phyloP scores from a whole-genome alignment of 2,797 vertebrate genomes.

The Squalus acanthias region DNA sequence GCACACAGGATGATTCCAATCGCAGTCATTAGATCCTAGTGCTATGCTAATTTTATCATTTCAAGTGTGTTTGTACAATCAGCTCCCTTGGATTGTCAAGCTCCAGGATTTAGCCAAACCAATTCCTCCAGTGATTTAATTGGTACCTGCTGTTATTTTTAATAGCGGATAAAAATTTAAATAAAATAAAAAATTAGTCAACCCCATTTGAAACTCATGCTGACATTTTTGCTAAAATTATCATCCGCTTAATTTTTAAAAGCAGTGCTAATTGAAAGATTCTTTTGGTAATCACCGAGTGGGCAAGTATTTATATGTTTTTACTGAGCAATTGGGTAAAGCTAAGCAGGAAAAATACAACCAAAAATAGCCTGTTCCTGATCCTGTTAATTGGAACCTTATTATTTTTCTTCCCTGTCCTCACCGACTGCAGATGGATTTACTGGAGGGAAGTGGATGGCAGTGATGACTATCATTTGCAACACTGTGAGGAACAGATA shows the following conservation, averaged over 20 bases:
- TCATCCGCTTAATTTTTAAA: background rate
- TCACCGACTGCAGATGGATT: background rate
- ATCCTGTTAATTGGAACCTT: background rate
- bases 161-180: background rate
- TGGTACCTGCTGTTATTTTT: background rate
- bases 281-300: too few species aligned
- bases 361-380: background rate
- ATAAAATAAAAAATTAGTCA: background rate
- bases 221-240: background rate
- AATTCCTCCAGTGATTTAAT: background rate
- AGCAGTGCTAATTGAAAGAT: background rate
- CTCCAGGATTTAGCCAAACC: background rate
- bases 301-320: too few species aligned
- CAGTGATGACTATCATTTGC: background rate
- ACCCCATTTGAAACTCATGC: background rate
- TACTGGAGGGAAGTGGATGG: background rate
- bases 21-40: background rate
- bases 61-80: background rate
- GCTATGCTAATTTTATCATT: background rate
- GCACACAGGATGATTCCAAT: background rate
- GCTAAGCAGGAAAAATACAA: background rate
- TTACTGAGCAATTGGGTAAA: background rate
- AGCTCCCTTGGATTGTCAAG: background rate
- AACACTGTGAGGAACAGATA: background rate
- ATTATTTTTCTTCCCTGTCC: background rate